These are phyloP conservation scores for Neodon shergylaensis DNA, from an alignment of 2,113 vertebrate genomes.

Conservation along the genomic window DNA sequence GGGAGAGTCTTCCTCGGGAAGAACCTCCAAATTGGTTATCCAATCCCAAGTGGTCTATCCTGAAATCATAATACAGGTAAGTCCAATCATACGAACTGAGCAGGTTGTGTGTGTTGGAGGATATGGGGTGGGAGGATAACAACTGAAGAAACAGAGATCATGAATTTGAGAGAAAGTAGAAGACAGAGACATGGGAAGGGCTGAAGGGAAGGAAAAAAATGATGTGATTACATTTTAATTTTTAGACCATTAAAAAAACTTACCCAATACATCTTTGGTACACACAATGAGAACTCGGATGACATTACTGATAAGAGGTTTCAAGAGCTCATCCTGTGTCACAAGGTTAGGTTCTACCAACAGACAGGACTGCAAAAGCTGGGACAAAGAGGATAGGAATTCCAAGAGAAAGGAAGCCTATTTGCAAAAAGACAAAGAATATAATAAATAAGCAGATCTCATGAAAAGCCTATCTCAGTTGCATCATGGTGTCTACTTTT, in stretches of 20 bases:
- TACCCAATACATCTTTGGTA: constrained; percentile 81
- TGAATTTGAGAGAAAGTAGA: neutral
- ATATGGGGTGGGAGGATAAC: too few relatives aligned
- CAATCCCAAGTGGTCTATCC: neutral
- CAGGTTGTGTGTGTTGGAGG: neutral
- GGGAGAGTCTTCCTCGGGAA: neutral
- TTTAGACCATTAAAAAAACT: constrained; percentile 23
- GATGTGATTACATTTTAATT: neutral
- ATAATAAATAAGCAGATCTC: neutral
- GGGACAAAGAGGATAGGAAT: constrained; percentile 89
- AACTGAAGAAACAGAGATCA: neutral
- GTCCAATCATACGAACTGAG: neutral
- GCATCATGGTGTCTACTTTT: neutral
- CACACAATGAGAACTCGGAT: constrained; percentile 86
- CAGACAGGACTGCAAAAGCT: constrained; percentile 89
- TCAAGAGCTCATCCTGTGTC: constrained; percentile 88
- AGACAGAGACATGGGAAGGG: neutral
- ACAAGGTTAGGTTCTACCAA: constrained; percentile 85
- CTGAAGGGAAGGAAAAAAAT: neutral
- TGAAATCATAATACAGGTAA: neutral
- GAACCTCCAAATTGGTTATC: neutral
- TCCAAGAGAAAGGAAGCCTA: constrained; percentile 90
- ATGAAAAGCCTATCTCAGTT: neutral
- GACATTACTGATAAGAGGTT: constrained; percentile 85
- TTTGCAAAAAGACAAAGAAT: constrained; percentile 40